These are phyloP conservation scores for Toxostoma redivivum DNA, from an alignment of 2,113 vertebrate genomes.

Conservation along the genomic window DNA sequence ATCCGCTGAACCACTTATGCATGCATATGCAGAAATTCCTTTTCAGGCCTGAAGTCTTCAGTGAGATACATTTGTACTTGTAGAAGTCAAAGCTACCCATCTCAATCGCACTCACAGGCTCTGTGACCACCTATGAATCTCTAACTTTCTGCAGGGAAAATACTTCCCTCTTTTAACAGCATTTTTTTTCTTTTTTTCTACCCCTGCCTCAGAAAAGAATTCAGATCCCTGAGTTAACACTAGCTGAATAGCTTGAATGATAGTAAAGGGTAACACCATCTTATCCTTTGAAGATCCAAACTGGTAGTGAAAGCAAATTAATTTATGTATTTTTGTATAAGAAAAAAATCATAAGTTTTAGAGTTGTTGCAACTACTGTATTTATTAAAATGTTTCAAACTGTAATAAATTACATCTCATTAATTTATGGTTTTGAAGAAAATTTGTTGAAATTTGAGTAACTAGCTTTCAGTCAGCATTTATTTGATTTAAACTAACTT, in stretches of 20 bases:
- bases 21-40: background rate
- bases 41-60: background rate
- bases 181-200: background rate
- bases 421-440: background rate
- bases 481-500: background rate
- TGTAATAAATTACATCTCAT: background rate
- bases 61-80: background rate
- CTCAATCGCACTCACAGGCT: background rate
- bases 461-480: background rate
- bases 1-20: background rate
- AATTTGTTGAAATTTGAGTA: background rate
- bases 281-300: background rate
- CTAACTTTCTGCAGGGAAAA: background rate
- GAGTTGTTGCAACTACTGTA: background rate
- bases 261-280: background rate
- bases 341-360: background rate
- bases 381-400: background rate
- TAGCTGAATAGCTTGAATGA: background rate
- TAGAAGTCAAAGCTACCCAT: background rate
- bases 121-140: background rate
- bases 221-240: background rate
- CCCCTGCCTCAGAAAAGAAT: background rate
- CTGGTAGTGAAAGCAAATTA: background rate
- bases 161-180: background rate
- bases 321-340: background rate